phyloP scores from a whole-genome alignment of 2,797 vertebrate species.

The Tiaroga cobitis region DNA sequence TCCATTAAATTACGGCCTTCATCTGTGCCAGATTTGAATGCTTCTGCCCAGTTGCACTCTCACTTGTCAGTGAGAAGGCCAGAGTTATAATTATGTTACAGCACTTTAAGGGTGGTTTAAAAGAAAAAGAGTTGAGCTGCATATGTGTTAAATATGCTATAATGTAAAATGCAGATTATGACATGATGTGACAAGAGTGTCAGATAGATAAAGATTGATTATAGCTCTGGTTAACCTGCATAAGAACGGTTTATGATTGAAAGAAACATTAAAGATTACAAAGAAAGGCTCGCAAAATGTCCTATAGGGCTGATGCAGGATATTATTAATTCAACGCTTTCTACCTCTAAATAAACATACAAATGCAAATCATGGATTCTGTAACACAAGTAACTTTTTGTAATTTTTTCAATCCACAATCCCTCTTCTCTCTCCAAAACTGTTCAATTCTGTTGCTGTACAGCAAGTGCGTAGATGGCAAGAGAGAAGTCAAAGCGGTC shows the following conservation, averaged over 20 bases:
- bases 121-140: conserved; percentile 20
- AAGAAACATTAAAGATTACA: not conserved
- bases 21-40: conserved; percentile 45
- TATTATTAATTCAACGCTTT: not conserved
- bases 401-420: not conserved
- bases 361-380: not conserved
- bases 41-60: conserved; percentile 52
- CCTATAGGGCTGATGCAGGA: not conserved
- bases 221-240: conserved; percentile 13
- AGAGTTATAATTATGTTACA: conserved; percentile 58
- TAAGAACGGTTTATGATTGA: not conserved
- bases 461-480: not conserved
- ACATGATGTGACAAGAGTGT: conserved; percentile 33
- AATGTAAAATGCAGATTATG: conserved; percentile 23
- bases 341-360: not conserved
- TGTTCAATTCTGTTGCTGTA: not conserved
- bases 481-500: not conserved
- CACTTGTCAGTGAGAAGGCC: conserved; percentile 60
- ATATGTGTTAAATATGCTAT: conserved; percentile 40
- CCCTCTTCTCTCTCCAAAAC: not conserved
- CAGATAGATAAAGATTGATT: conserved; percentile 15
- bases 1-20: conserved; percentile 59
- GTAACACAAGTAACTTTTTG: not conserved
- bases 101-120: conserved; percentile 44
- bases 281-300: not conserved